Percentiles rank a stretch among this genome's conserved stretches.
These are phyloP conservation scores for Hydractinia symbiolongicarpus DNA, from an alignment of 30 jellyfish, hydroid and myxozoan genomes.

Conservation along the genomic window DNA sequence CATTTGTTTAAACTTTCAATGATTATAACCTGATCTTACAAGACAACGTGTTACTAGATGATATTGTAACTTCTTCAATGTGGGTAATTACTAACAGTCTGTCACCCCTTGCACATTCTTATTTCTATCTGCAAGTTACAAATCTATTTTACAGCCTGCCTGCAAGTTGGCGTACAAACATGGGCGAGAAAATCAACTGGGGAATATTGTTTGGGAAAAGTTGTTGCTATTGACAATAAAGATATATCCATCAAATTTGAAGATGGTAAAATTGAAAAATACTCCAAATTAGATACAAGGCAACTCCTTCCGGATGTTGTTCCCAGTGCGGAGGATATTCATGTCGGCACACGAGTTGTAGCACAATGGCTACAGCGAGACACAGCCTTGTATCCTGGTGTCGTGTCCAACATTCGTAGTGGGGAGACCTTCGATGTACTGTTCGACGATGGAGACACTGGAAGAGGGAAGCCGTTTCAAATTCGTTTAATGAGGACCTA, in stretches of 20 bases:
- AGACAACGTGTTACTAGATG: too few relatives aligned
- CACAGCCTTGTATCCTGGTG: constrained; percentile 72
- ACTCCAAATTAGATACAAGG: constrained; percentile 27
- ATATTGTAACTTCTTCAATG: too few relatives aligned
- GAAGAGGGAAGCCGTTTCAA: constrained; percentile 73
- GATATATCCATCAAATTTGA: constrained; percentile 47
- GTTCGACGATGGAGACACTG: constrained; percentile 89
- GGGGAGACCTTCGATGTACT: constrained; percentile 68
- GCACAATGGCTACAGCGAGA: constrained; percentile 87
- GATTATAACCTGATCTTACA: too few relatives aligned
- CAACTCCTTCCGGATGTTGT: constrained; percentile 72
- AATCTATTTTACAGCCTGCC: constrained; percentile 44
- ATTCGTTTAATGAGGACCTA: constrained; percentile 65
- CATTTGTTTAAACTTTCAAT: too few relatives aligned
- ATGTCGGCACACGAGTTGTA: constrained; percentile 74
- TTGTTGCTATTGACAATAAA: constrained; percentile 35
- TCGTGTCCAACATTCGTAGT: constrained; percentile 48
- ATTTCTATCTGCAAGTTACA: not conserved
- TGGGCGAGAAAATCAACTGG: constrained; percentile 85
- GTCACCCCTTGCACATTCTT: not conserved
- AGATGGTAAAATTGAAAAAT: constrained; percentile 46
- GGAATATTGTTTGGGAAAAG: constrained; percentile 77
- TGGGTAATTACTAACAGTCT: too few relatives aligned
- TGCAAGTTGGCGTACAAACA: constrained; percentile 89
- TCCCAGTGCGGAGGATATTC: constrained; percentile 53